phyloP scores from a whole-genome alignment of 2,888 invertebrate species.

The Cheilosia urbana region DNA sequence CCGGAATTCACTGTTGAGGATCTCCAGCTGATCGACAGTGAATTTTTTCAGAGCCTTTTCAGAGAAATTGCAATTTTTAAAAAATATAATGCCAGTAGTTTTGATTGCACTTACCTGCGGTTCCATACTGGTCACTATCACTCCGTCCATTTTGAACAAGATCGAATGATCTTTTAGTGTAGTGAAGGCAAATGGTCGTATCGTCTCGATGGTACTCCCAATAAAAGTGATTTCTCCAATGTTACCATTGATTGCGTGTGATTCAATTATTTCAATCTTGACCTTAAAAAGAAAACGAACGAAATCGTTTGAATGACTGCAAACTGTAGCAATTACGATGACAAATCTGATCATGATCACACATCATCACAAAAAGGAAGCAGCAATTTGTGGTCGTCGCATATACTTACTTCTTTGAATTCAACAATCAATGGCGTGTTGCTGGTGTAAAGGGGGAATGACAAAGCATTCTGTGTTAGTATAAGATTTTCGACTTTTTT shows the following conservation, averaged over 20 bases:
- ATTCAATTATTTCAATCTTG: conserved; percentile 85
- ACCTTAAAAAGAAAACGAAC: conserved; percentile 77
- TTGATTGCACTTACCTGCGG: conserved; percentile 81
- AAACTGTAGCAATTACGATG: conserved; percentile 23
- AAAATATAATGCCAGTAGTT: neutral
- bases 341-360: conserved; percentile 39
- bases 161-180: conserved; percentile 87
- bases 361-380: conserved; percentile 26
- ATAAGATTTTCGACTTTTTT: conserved; percentile 87
- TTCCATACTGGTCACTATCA: conserved; percentile 86
- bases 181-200: conserved; percentile 90
- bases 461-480: conserved; percentile 86
- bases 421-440: conserved; percentile 81
- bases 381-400: conserved; percentile 34
- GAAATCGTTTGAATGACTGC: neutral
- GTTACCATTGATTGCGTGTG: conserved; percentile 89
- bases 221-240: conserved; percentile 88
- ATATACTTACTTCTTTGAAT: conserved; percentile 80
- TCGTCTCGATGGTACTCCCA: conserved; percentile 86
- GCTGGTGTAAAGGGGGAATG: conserved; percentile 85
- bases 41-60: conserved; percentile 90
- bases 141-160: conserved; percentile 87
- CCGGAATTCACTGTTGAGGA: conserved; percentile 86
- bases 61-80: neutral
- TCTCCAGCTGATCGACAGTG: conserved; percentile 87